Percentiles rank a stretch among this genome's conserved stretches.
Conservation (phyloP, 2,113 vertebrate genomes). For the Casuarius casuarius region DNA sequence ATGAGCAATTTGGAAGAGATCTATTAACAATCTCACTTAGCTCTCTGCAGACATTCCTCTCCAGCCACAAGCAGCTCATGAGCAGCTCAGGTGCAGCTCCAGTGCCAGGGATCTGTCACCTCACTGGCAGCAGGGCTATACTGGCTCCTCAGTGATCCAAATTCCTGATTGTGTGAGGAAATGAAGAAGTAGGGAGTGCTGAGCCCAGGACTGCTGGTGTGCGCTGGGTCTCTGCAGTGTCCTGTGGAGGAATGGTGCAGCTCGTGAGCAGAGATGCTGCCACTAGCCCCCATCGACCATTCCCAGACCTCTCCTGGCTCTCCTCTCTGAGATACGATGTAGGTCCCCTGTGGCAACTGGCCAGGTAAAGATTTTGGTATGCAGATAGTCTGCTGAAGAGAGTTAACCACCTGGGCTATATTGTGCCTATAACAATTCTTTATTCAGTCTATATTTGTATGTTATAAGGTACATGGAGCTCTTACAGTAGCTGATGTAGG, state of each 20-base stretch:
- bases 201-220: not conserved
- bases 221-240: not conserved
- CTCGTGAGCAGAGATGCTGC: not conserved
- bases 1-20: conserved; percentile 30
- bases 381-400: not conserved
- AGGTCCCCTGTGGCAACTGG: too few species aligned
- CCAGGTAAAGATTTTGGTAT: too few species aligned
- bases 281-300: too few species aligned
- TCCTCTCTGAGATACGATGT: too few species aligned
- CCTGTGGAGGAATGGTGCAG: not conserved
- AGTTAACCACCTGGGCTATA: not conserved
- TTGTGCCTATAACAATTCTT: not conserved
- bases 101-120: conserved; percentile 62
- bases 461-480: rapidly evolving
- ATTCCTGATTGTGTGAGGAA: not conserved
- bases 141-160: not conserved
- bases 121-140: not conserved
- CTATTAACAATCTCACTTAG: conserved; percentile 40
- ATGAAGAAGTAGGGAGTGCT: not conserved
- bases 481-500: not conserved
- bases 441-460: not conserved
- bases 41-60: conserved; percentile 48
- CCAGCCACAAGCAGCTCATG: conserved; percentile 43
- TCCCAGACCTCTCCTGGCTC: too few species aligned
- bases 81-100: not conserved